phyloP scores from a whole-genome alignment of 2,797 vertebrate species.

The Clangula hyemalis region DNA sequence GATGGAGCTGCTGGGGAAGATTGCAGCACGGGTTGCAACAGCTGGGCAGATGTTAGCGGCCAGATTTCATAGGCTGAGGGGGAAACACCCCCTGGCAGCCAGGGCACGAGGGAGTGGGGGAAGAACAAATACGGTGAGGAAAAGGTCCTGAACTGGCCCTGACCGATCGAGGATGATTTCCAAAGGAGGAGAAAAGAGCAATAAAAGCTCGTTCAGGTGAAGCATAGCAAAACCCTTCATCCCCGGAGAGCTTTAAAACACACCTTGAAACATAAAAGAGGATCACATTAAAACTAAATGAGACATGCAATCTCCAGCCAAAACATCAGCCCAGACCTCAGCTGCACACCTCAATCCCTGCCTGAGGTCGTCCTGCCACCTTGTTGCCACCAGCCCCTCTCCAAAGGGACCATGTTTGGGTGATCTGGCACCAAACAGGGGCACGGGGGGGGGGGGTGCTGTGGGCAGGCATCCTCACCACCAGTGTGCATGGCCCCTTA shows the following conservation, averaged over 20 bases:
- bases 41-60: constrained; percentile 79
- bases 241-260: background rate
- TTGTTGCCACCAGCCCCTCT: background rate
- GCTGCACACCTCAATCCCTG: background rate
- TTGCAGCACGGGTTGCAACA: constrained; percentile 43
- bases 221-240: background rate
- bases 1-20: background rate
- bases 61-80: constrained; percentile 80
- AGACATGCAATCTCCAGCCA: too few species aligned
- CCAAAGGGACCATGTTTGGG: background rate
- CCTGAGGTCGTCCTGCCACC: background rate
- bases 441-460: background rate
- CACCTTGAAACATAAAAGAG: background rate
- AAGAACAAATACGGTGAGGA: background rate
- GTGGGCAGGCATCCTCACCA: background rate
- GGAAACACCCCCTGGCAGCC: constrained; percentile 68
- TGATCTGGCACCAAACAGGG: background rate
- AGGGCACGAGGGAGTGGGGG: background rate
- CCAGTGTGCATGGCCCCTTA: constrained; percentile 47
- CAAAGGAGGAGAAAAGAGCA: background rate
- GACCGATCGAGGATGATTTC: background rate
- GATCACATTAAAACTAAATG: background rate
- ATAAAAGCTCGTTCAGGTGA: background rate
- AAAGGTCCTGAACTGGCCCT: background rate
- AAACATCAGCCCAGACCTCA: background rate